A percentile compares a stretch with the other conserved stretches of the same genome.
Conservation (phyloP, 2,113 vertebrate genomes). For the Actenoides lindsayi region DNA sequence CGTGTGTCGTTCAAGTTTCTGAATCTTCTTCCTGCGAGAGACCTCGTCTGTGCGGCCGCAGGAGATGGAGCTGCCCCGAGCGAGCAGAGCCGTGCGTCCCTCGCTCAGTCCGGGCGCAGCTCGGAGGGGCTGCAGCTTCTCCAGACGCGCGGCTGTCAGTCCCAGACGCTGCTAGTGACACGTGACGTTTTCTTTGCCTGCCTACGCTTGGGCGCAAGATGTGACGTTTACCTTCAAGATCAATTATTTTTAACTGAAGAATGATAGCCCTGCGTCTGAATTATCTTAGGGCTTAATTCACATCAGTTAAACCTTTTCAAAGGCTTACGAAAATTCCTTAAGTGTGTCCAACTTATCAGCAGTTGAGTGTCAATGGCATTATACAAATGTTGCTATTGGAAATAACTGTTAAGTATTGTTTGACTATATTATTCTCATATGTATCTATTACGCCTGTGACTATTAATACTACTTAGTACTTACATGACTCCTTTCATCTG, state of each 20-base stretch:
- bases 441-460: constrained; percentile 1
- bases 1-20: not conserved
- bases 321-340: constrained; percentile 70
- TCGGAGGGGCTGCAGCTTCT: not conserved
- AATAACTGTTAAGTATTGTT: constrained; percentile 45
- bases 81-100: not conserved
- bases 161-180: constrained; percentile 42
- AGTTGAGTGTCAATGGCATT: constrained; percentile 65
- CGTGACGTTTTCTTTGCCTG: constrained; percentile 30
- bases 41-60: not conserved
- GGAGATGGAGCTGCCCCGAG: not conserved
- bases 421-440: constrained; percentile 23
- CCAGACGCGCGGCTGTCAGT: not conserved
- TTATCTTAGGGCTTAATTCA: constrained; percentile 62
- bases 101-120: not conserved
- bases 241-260: constrained; percentile 64
- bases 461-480: constrained; percentile 70
- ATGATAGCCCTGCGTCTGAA: constrained; percentile 23
- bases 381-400: constrained; percentile 63
- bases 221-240: constrained; percentile 38
- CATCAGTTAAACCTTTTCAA: constrained; percentile 66
- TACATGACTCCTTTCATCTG: constrained; percentile 60
- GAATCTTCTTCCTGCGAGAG: not conserved
- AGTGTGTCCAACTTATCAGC: constrained; percentile 69
- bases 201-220: not conserved